Evolutionary conservation across 1,140 invertebrate genomes (phyloP), one percentile per base, ranked within the genome.

Genomic region (Parapsyche elsis): DNA sequence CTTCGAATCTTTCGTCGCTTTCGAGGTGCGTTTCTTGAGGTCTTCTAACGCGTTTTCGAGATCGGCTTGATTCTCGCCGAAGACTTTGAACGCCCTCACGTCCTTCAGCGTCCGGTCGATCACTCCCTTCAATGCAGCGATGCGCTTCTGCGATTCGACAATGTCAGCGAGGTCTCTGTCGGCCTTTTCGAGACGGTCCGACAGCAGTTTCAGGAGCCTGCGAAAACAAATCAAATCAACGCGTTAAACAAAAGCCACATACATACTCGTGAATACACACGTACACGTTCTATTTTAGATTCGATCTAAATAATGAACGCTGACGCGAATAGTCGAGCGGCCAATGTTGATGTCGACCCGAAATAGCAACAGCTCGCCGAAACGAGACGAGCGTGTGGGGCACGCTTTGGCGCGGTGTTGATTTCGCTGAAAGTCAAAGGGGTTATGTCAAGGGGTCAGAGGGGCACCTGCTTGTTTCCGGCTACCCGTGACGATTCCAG

Each of bases 81-180:
- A 95, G 0, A 95, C 92, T 90, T 95, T 93, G 80, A 95, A 91
- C 64, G 88, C 86, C 46, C 90, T 90, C 30, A 94, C 90, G 85
- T 92, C 90, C 38, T 90, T 88, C 80, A 93, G 89, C 49, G 93
- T 86, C 30, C 90, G 89, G 83, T 92, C 91, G 71, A 95, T 88
- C 80, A 90, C 88, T 76, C 91, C 90, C 81, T 92, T 92, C 83
- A 94, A 87, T 76, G 90, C 86, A 57, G 92, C 90, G 78, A 95
- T 92, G 81, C 91, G 90, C 83, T 89, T 88, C 84, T 94, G 91
- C 81, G 90, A 85, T 81, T 86, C 85, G 44, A 91, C 88, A 79
- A 94, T 89, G 84, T 91, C 88, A 78, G 91, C 86, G 81, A 93
- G 88, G 85, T 93, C 92, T 84, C 90, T 88, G 81, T 86, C 88